These are phyloP conservation scores for Falco concolor DNA, from an alignment of 2,797 vertebrate species.

Conservation along the genomic window DNA sequence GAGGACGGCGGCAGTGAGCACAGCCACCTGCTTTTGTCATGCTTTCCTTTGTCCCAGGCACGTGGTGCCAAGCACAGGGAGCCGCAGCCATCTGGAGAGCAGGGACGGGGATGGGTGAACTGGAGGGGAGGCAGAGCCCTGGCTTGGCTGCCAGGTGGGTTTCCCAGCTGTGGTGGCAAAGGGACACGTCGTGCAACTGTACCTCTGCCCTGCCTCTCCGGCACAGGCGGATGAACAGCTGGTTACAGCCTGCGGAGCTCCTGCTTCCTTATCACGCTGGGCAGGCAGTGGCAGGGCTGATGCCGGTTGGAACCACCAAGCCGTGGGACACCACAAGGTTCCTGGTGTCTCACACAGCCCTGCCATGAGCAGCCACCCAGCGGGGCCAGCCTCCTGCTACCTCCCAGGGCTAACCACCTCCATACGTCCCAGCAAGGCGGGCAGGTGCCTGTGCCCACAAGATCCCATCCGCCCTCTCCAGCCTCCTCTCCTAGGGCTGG, in stretches of 20 bases:
- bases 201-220: background rate
- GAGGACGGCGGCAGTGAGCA: background rate
- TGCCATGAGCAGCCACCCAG: background rate
- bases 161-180: accelerated
- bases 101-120: background rate
- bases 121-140: background rate
- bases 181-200: accelerated
- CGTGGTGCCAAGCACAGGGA: background rate
- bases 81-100: background rate
- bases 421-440: background rate
- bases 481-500: accelerated
- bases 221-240: background rate
- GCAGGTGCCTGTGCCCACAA: background rate
- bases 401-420: background rate
- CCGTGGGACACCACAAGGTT: accelerated
- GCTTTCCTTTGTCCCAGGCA: slow-evolving; percentile 41
- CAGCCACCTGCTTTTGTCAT: slow-evolving; percentile 31
- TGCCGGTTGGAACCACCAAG: accelerated
- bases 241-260: background rate
- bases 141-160: background rate
- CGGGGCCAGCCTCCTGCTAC: background rate
- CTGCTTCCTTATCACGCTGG: background rate
- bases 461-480: background rate
- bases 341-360: background rate
- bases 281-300: background rate